Conservation (phyloP, 37 sponge, comb jelly and placozoan species). For the Cliona cf. orientalis region DNA sequence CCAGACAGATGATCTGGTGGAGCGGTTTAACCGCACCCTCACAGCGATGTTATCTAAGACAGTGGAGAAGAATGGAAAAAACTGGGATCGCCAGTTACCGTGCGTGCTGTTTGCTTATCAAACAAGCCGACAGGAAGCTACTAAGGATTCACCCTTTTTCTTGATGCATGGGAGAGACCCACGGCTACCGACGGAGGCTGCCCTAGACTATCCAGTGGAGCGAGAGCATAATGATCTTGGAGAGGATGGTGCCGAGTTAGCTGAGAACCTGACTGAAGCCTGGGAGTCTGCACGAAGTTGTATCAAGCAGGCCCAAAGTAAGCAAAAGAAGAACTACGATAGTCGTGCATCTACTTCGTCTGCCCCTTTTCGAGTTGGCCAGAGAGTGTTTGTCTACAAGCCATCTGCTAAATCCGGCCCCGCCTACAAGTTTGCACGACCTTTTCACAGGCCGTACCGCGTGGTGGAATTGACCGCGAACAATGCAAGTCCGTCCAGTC, state of each 20-base stretch:
- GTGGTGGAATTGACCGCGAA: constrained; percentile 19
- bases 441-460: constrained; percentile 50
- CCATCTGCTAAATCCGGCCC: constrained; percentile 40
- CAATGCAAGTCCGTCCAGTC: constrained; percentile 22
- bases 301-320: constrained; percentile 43
- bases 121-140: constrained; percentile 34
- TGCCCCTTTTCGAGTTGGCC: constrained; percentile 16
- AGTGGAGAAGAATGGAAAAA: constrained; percentile 5
- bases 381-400: constrained; percentile 50
- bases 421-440: constrained; percentile 30
- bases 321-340: constrained; percentile 53
- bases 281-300: constrained; percentile 44
- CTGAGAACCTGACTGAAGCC: constrained; percentile 9
- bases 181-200: constrained; percentile 22
- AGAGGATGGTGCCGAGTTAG: constrained; percentile 29
- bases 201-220: neutral
- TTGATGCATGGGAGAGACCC: constrained; percentile 61
- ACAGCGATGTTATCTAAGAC: constrained; percentile 39
- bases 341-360: neutral
- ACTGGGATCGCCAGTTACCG: constrained; percentile 42
- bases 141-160: constrained; percentile 52
- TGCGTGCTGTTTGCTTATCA: constrained; percentile 54
- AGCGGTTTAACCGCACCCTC: constrained; percentile 52
- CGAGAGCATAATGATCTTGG: neutral
- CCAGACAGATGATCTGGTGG: constrained; percentile 55